Base-by-base conservation (phyloP, 2,797 vertebrate genomes). In the Hydrophis major region DNA sequence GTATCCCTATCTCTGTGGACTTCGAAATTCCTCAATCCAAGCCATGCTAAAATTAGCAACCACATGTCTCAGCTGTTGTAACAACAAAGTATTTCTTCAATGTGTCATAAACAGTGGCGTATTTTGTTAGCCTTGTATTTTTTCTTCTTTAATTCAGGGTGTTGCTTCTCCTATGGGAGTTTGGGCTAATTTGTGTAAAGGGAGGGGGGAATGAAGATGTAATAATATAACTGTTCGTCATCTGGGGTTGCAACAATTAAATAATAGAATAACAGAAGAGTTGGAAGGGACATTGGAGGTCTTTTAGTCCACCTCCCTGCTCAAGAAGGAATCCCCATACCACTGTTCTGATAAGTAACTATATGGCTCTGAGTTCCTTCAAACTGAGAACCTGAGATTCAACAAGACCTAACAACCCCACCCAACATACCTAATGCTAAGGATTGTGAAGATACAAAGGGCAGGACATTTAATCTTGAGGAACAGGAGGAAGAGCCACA, bases 21-120 rank as follows among this genome's bases (percentile, higher is more conserved):
- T 95, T 96, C 91, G 61, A 94, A 94, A 97, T 89, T 96, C 93
- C 95, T 95, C 93, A 90, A 92, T 25, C 93, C 83, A 93, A 78
- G n/a, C 92, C 89, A 74, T 86, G 93, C 95, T 96, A 97, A 97
- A 97, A 87, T 94, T 95, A 96, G 95, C 93, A 94, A 59, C 89
- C 56, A 89, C 37, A 2, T 69, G 91, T 47, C 93, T 93, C 92
- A 66, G 4, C n/a, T 92, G 83, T 94, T 95, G 59, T 92, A 89
- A 88, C 2, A 95, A 93, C 0, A 95, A 59, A 6, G 0, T 47
- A 60, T 86, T 95, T 90, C 87, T 93, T 60, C 90, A 87, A 66
- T 63, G n/a, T 28, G 87, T 89, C 91, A 22, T 56, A 47, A 90
- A 92, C 10, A 86, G 12, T 6, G 55, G 60, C 37, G 14, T 57